These are phyloP conservation scores for Condylura cristata DNA, from an alignment of 2,113 vertebrate genomes.

Conservation along the genomic window DNA sequence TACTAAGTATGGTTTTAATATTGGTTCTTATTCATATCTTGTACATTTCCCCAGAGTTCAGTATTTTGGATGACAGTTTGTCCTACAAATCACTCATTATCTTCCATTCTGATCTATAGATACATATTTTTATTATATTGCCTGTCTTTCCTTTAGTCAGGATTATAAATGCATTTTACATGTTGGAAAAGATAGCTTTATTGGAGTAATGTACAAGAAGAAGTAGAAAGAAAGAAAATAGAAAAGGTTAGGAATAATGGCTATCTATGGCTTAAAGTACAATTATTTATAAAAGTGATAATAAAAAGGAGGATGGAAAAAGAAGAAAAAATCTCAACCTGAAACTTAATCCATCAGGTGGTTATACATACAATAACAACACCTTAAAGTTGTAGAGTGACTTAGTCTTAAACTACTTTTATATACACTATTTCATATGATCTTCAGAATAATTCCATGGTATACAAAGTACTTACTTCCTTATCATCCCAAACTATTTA, in stretches of 20 bases:
- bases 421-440: background rate
- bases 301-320: background rate
- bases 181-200: constrained; percentile 12
- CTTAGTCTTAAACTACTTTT: background rate
- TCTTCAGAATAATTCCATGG: background rate
- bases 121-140: constrained; percentile 21
- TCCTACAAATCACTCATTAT: constrained; percentile 56
- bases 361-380: background rate
- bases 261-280: background rate
- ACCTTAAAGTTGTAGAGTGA: background rate
- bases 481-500: background rate
- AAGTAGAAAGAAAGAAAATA: background rate
- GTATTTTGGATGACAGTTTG: background rate
- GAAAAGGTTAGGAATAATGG: background rate
- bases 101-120: constrained; percentile 52
- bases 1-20: constrained; percentile 64
- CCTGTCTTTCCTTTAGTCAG: background rate
- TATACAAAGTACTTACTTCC: background rate
- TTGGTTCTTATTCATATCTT: constrained; percentile 30
- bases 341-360: background rate
- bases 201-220: background rate
- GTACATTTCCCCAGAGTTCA: background rate
- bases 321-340: background rate
- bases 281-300: background rate
- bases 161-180: constrained; percentile 56